phyloP scores from a whole-genome alignment of 2,888 invertebrate species.

The Xestia ashworthii region DNA sequence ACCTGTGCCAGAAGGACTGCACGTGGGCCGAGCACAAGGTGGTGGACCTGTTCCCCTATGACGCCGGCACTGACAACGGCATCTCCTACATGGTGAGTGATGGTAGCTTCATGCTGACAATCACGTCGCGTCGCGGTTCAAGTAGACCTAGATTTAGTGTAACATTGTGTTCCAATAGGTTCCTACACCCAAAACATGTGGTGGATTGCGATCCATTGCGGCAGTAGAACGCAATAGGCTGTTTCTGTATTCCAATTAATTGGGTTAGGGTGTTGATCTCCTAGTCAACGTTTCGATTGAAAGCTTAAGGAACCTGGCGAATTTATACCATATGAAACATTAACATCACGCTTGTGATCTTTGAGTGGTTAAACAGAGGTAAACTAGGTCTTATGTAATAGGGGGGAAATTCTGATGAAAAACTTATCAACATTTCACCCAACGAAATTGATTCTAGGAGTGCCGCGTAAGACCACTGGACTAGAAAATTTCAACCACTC shows the following conservation, averaged over 20 bases:
- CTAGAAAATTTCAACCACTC: background rate
- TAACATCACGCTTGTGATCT: background rate
- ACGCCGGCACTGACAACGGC: constrained; percentile 98
- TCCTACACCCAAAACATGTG: background rate
- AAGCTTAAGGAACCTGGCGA: background rate
- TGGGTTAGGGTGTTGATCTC: background rate
- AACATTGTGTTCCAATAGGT: background rate
- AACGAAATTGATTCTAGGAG: background rate
- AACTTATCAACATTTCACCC: no score
- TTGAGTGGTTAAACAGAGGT: background rate
- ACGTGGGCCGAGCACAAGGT: constrained; percentile 96
- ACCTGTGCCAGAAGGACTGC: constrained; percentile 97
- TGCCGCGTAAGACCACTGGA: background rate
- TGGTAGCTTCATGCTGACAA: background rate
- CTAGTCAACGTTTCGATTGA: background rate
- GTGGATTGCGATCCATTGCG: background rate
- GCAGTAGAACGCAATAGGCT: background rate
- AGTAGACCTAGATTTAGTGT: background rate
- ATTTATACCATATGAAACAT: background rate
- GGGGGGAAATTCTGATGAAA: no score
- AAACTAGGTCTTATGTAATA: background rate
- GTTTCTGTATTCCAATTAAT: background rate
- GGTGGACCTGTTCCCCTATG: constrained; percentile 97
- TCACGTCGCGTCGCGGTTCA: background rate
- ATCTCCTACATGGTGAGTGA: constrained; percentile 96